A percentile compares a stretch with the other conserved stretches of the same genome.
phyloP scores from a whole-genome alignment of 2,113 vertebrate genomes.

The Lucifuga dentata region DNA sequence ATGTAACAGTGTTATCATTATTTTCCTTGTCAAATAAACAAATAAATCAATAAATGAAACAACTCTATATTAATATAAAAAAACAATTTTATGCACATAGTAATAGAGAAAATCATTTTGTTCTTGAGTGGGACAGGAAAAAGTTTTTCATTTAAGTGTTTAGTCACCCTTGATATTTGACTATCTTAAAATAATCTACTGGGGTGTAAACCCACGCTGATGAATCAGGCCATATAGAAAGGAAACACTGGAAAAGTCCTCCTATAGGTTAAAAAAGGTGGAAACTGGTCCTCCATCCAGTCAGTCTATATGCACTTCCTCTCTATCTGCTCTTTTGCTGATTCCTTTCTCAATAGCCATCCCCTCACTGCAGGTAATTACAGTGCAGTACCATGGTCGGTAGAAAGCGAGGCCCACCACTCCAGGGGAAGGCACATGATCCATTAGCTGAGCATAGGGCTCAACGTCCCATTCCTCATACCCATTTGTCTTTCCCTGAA shows the following conservation, averaged over 20 bases:
- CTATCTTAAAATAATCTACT: slow-evolving; percentile 11
- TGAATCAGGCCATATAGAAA: slow-evolving; percentile 24
- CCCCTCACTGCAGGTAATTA: slow-evolving; percentile 70
- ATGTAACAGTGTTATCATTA: too few species aligned
- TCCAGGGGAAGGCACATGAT: slow-evolving; percentile 69
- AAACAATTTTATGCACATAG: not conserved
- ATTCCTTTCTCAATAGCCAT: slow-evolving; percentile 40
- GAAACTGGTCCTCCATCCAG: slow-evolving; percentile 49
- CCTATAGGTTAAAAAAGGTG: slow-evolving; percentile 21
- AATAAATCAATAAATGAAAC: not conserved
- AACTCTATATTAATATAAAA: not conserved
- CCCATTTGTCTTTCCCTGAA: slow-evolving; percentile 71
- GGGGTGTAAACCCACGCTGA: slow-evolving; percentile 1
- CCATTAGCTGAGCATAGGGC: slow-evolving; percentile 74
- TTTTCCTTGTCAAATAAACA: too few species aligned
- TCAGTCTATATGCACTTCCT: slow-evolving; percentile 51
- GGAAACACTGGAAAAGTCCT: slow-evolving; percentile 6
- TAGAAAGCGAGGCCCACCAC: slow-evolving; percentile 55
- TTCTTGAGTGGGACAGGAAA: too few species aligned
- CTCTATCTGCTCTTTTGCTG: slow-evolving; percentile 34
- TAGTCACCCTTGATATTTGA: slow-evolving; percentile 1
- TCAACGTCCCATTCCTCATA: slow-evolving; percentile 67
- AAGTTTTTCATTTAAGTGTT: too few species aligned
- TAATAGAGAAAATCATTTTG: not conserved
- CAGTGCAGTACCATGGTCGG: slow-evolving; percentile 57